A percentile compares a stretch with the other conserved stretches of the same genome.
These are phyloP conservation scores for Motacilla alba DNA, from an alignment of 2,113 vertebrate genomes.

Conservation along the genomic window DNA sequence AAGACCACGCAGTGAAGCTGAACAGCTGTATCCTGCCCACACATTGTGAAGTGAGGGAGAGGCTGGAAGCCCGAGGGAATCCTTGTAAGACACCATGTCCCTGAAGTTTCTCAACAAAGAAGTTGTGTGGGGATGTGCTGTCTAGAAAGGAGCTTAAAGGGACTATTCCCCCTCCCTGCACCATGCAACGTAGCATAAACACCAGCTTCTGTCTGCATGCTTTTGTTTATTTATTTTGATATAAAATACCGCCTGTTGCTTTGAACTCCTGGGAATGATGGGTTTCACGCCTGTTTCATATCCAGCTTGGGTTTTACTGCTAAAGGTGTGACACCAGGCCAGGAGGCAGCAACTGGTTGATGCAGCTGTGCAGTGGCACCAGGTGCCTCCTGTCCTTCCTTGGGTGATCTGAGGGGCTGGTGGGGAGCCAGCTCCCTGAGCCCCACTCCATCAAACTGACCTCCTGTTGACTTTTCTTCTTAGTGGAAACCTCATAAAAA, in stretches of 20 bases:
- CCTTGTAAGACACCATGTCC: not conserved
- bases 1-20: conserved; percentile 31
- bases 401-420: not conserved
- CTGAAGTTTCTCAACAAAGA: conserved; percentile 39
- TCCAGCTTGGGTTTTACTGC: not conserved
- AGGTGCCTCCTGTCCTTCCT: not conserved
- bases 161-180: not conserved
- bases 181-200: not conserved
- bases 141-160: not conserved
- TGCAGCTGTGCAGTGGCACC: fast-evolving
- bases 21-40: conserved; percentile 66
- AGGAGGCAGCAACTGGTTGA: not conserved
- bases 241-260: not conserved
- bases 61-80: conserved; percentile 33
- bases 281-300: not conserved
- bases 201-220: not conserved
- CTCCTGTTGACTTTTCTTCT: not conserved
- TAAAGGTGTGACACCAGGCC: not conserved
- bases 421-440: not conserved
- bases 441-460: not conserved
- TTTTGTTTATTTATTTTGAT: conserved; percentile 40
- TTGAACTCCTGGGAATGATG: conserved; percentile 15
- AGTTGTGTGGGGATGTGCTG: not conserved
- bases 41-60: conserved; percentile 43
- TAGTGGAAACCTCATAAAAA: not conserved